Evolutionary conservation across 2,113 vertebrate species (phyloP).

Genomic region (Nothobranchius furzeri): DNA sequence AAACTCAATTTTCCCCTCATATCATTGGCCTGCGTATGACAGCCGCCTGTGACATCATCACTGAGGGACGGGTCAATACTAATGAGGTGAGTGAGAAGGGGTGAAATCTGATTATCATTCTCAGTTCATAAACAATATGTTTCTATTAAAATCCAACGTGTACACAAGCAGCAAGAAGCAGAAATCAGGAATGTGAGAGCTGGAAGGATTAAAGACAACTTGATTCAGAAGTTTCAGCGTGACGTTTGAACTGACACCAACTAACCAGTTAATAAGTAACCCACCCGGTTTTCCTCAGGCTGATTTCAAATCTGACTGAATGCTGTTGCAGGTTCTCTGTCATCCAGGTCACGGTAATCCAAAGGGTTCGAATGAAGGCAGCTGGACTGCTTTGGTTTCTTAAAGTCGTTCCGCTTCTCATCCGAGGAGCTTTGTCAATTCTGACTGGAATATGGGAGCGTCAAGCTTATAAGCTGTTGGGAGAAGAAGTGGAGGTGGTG

Average conservation of each 20-base stretch:
- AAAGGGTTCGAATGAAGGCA: no score
- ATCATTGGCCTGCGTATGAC: conserved; percentile 41
- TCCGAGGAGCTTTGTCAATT: no score
- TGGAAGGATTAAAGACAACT: not conserved
- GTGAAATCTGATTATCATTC: conserved; percentile 67
- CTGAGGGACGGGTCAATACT: conserved; percentile 77
- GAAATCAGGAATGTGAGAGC: not conserved
- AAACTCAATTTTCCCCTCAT: conserved; percentile 49
- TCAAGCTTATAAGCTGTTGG: no score
- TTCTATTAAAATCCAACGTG: conserved; percentile 70
- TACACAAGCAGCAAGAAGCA: conserved; percentile 37
- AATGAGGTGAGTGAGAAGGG: conserved; percentile 72
- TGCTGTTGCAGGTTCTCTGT: no score
- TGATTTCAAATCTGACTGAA: no score
- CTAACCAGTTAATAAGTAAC: conserved; percentile 40
- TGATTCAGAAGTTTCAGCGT: not conserved
- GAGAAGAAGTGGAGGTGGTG: no score
- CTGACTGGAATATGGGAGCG: no score
- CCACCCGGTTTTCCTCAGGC: conserved; percentile 26
- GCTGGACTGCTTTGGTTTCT: no score
- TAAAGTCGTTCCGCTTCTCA: no score
- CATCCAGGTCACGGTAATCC: no score
- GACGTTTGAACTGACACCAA: conserved; percentile 15
- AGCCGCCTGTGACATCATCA: conserved; percentile 70
- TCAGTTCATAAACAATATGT: conserved; percentile 79